Evolutionary conservation across 2,888 invertebrate genomes (phyloP), one percentile per base, ranked within the genome.

Genomic region (Polymixis lichenea): DNA sequence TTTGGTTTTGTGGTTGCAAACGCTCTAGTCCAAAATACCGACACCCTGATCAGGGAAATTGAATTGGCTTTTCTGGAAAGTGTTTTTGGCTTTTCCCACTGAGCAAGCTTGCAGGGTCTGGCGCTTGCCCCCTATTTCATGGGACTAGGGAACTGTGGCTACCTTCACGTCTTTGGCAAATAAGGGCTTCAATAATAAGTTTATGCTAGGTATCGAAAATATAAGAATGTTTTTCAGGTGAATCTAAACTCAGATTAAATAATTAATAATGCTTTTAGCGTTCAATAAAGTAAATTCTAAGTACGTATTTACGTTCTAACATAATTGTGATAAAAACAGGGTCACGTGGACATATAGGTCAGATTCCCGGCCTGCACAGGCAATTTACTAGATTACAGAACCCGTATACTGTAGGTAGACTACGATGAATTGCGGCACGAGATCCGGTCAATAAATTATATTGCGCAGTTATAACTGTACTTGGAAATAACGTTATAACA

Each of bases 351-450:
- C 49, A 43, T 77, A 60, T 77, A 77, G 55, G 77, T 62, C 66
- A 67, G 61, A 51, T 15, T 61, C n/a, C 51, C 49, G 22, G 22
- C 11, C 13, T 43, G 19, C 25, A 32, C 56, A 11, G 32, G 25
- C 25, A 43, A 64, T 74, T 81, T 58, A 43, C 15, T 60, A 38
- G 64, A 82, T 46, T 61, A 80, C 46, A 80, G 32, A 32, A 28
- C 25, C 32, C 75, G 22, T 56, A 17, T 13, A 32, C n/a, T 15
- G 43, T 17, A 46, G 22, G 25, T 77, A 25, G n/a, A 51, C 43
- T 53, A 55, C 32, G 60, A 49, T n/a, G 28, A 74, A 81, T 64
- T 81, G 56, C 62, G 56, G 32, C 51, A 56, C 49, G 32, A 81
- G 62, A 46, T 56, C 62, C 82, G 49, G 43, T 8, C 17, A 46